phyloP scores from a whole-genome alignment of 2,113 vertebrate genomes.

The Osmerus eperlanus region DNA sequence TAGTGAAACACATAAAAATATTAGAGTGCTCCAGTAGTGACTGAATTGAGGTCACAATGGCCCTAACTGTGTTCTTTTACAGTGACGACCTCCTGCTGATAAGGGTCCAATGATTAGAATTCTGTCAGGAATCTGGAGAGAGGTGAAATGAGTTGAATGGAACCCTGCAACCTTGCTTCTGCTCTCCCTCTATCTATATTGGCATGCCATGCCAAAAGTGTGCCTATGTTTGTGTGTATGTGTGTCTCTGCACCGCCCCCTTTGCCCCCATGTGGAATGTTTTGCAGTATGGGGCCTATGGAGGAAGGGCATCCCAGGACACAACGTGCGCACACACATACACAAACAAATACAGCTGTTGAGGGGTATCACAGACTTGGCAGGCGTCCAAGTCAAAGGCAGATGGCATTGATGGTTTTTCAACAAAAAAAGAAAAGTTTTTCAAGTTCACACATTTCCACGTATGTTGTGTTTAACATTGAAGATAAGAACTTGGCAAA shows the following conservation, averaged over 20 bases:
- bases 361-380: conserved; percentile 67
- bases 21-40: not conserved
- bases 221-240: conserved; percentile 18
- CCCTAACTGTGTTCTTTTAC: not conserved
- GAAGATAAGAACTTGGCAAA: conserved; percentile 54
- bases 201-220: not conserved
- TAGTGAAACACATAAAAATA: not conserved
- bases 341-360: conserved; percentile 73
- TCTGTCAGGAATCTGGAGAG: conserved; percentile 20
- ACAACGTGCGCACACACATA: conserved; percentile 46
- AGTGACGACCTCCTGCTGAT: conserved; percentile 3
- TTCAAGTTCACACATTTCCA: conserved; percentile 38
- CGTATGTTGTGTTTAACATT: conserved; percentile 50
- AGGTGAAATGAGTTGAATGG: conserved; percentile 13
- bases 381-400: conserved; percentile 62
- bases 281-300: conserved; percentile 65
- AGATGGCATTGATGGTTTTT: conserved; percentile 47
- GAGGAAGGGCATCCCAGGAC: conserved; percentile 73
- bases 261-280: conserved; percentile 71
- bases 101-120: conserved; percentile 4
- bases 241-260: conserved; percentile 38
- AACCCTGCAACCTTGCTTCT: conserved; percentile 9
- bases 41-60: not conserved
- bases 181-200: conserved; percentile 13
- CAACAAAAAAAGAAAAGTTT: conserved; percentile 47